Evolutionary conservation across 2,797 vertebrate species (phyloP).

Genomic region (Monodelphis domestica): DNA sequence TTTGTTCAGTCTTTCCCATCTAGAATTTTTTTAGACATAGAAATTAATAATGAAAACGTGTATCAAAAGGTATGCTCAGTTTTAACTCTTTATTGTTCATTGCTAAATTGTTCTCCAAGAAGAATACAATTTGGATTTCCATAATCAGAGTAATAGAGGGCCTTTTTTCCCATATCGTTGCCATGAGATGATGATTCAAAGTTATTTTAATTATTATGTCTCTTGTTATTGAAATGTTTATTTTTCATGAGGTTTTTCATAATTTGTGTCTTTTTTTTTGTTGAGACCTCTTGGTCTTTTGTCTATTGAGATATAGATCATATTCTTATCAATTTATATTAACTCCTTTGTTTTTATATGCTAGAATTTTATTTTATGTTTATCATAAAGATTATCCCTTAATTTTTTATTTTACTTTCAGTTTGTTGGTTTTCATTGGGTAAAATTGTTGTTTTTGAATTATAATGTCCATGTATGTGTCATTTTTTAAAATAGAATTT

Average conservation of each 20-base stretch:
- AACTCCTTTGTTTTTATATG: not conserved
- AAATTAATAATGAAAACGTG: not conserved
- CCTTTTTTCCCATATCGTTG: not conserved
- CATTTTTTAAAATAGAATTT: not conserved
- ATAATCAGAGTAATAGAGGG: not conserved
- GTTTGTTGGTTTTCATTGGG: not conserved
- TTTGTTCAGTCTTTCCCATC: not conserved
- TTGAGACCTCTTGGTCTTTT: not conserved
- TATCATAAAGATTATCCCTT: not conserved
- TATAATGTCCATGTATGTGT: not conserved
- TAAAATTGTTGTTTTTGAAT: not conserved
- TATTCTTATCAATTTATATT: not conserved
- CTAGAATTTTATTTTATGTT: not conserved
- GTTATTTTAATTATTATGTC: not conserved
- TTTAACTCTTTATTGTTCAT: not conserved
- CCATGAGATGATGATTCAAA: not conserved
- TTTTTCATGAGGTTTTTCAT: not conserved
- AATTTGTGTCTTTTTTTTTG: not conserved
- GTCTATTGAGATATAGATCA: not conserved
- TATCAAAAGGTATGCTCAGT: not conserved
- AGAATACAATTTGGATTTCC: not conserved
- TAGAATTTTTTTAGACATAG: not conserved
- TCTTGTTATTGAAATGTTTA: not conserved
- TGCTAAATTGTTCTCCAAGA: not conserved
- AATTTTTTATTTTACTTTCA: not conserved